phyloP scores from a whole-genome alignment of 2,797 vertebrate genomes.

The Tenualosa ilisha region DNA sequence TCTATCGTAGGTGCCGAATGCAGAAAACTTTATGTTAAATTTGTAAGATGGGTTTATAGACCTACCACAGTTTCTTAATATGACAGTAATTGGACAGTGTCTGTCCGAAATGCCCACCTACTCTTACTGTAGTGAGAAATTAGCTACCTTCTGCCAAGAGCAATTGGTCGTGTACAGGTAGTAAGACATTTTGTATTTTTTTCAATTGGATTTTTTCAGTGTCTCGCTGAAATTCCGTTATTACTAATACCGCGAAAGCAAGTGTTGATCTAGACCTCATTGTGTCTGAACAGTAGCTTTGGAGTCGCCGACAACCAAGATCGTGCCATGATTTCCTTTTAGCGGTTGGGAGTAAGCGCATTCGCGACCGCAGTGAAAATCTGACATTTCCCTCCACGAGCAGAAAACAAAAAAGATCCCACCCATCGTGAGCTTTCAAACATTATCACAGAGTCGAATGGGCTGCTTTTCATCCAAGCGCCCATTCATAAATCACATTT shows the following conservation, averaged over 20 bases:
- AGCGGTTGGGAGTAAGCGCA: constrained; percentile 33
- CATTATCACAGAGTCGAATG: background rate
- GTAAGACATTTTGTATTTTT: too few species aligned
- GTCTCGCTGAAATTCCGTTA: background rate
- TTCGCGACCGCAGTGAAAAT: constrained; percentile 47
- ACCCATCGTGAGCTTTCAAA: constrained; percentile 9
- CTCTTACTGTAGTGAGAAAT: too few species aligned
- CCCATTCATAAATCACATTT: background rate
- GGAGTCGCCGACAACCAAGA: constrained; percentile 13
- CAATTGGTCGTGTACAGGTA: too few species aligned
- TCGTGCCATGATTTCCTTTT: constrained; percentile 36
- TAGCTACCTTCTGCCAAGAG: too few species aligned
- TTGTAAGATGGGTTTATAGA: background rate
- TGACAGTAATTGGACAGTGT: background rate
- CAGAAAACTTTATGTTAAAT: background rate
- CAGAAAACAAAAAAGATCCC: background rate
- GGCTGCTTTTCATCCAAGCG: background rate
- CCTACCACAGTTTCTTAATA: background rate
- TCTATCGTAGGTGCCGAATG: background rate
- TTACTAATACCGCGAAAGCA: background rate
- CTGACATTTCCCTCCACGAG: constrained; percentile 40
- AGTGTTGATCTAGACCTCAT: background rate
- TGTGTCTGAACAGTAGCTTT: background rate
- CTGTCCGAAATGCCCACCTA: too few species aligned
- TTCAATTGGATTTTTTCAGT: too few species aligned